Conservation (phyloP, 1,140 invertebrate genomes). For the Zaprionus africanus region DNA sequence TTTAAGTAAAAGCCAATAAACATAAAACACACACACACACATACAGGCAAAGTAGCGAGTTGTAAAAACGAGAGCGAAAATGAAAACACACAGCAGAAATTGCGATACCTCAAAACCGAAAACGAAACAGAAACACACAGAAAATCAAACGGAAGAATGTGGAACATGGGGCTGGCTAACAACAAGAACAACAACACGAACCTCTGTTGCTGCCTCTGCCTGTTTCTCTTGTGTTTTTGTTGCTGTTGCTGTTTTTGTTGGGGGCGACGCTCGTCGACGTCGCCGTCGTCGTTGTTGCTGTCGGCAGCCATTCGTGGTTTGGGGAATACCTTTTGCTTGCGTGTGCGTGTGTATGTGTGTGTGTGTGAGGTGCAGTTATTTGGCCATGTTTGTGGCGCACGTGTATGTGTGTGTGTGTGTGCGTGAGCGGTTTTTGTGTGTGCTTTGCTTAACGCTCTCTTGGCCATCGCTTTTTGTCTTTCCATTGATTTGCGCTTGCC, state of each 20-base stretch:
- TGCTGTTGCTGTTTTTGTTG: slow-evolving; percentile 25
- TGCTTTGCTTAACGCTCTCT: slow-evolving; percentile 37
- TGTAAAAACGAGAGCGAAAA: slow-evolving; percentile 76
- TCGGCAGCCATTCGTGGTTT: slow-evolving; percentile 62
- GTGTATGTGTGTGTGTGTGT: slow-evolving; percentile 18
- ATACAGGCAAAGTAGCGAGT: slow-evolving; percentile 43
- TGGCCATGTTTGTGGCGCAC: slow-evolving; percentile 55
- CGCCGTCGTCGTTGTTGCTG: slow-evolving; percentile 20
- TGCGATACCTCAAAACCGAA: slow-evolving; percentile 29
- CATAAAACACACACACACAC: slow-evolving; percentile 11
- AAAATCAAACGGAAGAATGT: slow-evolving; percentile 71
- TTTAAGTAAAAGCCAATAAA: slow-evolving; percentile 55
- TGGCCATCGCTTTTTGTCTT: slow-evolving; percentile 32
- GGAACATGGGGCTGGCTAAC: slow-evolving; percentile 47
- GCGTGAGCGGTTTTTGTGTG: slow-evolving; percentile 13
- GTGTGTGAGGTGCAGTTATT: slow-evolving; percentile 74
- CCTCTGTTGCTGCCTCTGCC: slow-evolving; percentile 26
- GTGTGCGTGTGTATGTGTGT: slow-evolving; percentile 31
- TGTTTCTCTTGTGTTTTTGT: slow-evolving; percentile 9
- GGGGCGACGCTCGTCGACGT: slow-evolving; percentile 36
- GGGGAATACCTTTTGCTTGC: slow-evolving; percentile 76
- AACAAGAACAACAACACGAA: slow-evolving; percentile 10
- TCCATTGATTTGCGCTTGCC: slow-evolving; percentile 68
- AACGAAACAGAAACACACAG: slow-evolving; percentile 36
- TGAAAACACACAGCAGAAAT: slow-evolving; percentile 65